Conservation (phyloP, 2,888 invertebrate genomes). For the Campopleginae sp. region DNA sequence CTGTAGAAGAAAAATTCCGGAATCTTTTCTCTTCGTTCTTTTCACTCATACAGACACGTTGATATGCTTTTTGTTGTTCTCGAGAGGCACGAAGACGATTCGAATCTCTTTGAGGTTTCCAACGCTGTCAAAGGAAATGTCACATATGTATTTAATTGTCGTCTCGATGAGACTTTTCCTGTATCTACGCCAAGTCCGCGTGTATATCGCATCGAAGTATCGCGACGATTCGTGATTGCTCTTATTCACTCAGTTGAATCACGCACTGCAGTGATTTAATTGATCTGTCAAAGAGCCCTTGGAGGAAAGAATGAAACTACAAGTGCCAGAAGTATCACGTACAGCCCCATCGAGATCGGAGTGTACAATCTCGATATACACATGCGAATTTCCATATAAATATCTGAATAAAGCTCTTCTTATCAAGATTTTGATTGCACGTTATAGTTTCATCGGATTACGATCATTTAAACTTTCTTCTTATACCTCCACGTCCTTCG, state of each 20-base stretch:
- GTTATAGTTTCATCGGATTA: not conserved
- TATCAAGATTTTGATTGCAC: constrained; percentile 14
- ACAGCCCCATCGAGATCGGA: constrained; percentile 1
- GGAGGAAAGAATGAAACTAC: constrained; percentile 44
- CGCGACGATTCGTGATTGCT: constrained; percentile 46
- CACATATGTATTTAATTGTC: not conserved
- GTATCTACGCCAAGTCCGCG: constrained; percentile 19
- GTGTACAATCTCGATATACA: not conserved
- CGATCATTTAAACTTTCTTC: not conserved
- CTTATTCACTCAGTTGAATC: constrained; percentile 45
- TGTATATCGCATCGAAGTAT: constrained; percentile 45
- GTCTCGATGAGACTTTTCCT: not conserved
- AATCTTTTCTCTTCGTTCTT: not conserved
- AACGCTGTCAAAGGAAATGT: not conserved
- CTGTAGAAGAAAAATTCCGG: not conserved
- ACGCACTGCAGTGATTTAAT: constrained; percentile 57
- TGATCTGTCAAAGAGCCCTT: constrained; percentile 57
- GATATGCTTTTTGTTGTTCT: not conserved
- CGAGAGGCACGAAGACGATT: not conserved
- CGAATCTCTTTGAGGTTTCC: not conserved
- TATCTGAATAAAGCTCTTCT: not conserved
- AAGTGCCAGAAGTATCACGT: constrained; percentile 57
- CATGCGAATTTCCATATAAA: constrained; percentile 1
- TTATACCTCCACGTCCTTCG: too few species aligned
- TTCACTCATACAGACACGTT: too few species aligned